phyloP scores from a whole-genome alignment of 2,888 invertebrate genomes.

The Heliconius hortense region DNA sequence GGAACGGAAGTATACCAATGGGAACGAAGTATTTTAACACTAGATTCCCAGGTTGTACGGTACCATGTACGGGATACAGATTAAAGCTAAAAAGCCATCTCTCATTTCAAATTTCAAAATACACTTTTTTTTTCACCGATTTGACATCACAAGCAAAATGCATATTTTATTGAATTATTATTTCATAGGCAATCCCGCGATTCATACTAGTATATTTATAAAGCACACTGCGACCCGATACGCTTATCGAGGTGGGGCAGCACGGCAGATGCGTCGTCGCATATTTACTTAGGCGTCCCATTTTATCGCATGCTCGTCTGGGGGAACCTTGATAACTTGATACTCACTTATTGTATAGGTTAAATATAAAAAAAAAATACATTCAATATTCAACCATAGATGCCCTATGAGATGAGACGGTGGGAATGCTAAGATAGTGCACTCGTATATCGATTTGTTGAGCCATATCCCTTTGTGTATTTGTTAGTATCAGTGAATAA shows the following conservation, averaged over 20 bases:
- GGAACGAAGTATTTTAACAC: no score
- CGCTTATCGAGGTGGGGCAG: constrained; percentile 38
- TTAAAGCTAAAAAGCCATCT: not conserved
- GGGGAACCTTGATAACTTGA: constrained; percentile 48
- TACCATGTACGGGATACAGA: no score
- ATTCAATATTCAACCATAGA: constrained; percentile 10
- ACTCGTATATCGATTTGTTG: not conserved
- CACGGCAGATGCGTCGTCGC: constrained; percentile 71
- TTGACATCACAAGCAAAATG: constrained; percentile 2
- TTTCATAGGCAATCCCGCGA: constrained; percentile 19
- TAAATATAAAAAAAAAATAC: constrained; percentile 10
- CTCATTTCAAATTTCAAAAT: not conserved
- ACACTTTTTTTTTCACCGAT: not conserved
- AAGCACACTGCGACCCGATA: constrained; percentile 27
- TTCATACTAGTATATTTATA: constrained; percentile 26
- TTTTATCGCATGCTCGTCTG: constrained; percentile 68
- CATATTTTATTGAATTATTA: constrained; percentile 22
- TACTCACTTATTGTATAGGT: constrained; percentile 31
- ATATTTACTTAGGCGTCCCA: constrained; percentile 74
- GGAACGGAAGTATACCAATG: not conserved
- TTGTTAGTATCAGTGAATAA: not conserved
- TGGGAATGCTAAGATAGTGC: not conserved
- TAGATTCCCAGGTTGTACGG: no score
- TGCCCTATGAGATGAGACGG: not conserved
- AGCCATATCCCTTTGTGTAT: not conserved